phyloP scores from a whole-genome alignment of 53 echinoderm and acorn worm species.

The Echinarachnius parma region DNA sequence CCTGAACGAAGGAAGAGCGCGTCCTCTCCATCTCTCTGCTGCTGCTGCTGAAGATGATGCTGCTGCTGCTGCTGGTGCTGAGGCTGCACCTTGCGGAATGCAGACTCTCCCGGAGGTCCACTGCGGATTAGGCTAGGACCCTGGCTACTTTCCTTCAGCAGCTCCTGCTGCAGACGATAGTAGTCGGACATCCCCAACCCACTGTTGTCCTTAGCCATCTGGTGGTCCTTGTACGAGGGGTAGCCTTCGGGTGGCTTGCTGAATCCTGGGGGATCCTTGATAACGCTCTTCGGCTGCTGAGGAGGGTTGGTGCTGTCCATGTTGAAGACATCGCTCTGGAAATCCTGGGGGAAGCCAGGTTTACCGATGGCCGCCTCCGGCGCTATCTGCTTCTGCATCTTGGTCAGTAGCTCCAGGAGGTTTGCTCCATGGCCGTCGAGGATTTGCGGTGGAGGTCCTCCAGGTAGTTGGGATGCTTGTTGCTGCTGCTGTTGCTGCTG shows the following conservation, averaged over 20 bases:
- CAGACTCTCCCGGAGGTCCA: slow-evolving; percentile 17
- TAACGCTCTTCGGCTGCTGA: neutral
- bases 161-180: slow-evolving; percentile 4
- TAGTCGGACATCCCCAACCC: neutral
- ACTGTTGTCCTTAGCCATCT: slow-evolving; percentile 2
- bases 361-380: slow-evolving; percentile 33
- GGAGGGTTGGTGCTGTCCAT: neutral
- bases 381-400: slow-evolving; percentile 59
- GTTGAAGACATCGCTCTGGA: slow-evolving; percentile 21
- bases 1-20: slow-evolving; percentile 6
- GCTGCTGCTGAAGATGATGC: neutral
- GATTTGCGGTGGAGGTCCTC: slow-evolving; percentile 42
- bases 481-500: slow-evolving; percentile 50
- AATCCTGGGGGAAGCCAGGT: neutral
- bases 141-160: no score
- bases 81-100: slow-evolving; percentile 25
- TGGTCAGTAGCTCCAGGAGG: slow-evolving; percentile 65
- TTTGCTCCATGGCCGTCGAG: slow-evolving; percentile 45
- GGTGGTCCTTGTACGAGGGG: neutral
- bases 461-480: slow-evolving; percentile 51
- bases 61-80: slow-evolving; percentile 12
- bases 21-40: neutral
- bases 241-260: neutral
- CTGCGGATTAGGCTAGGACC: no score
- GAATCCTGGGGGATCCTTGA: slow-evolving; percentile 19